Base-by-base conservation (phyloP, 2,113 vertebrate species). In the Heloderma charlesbogerti region DNA sequence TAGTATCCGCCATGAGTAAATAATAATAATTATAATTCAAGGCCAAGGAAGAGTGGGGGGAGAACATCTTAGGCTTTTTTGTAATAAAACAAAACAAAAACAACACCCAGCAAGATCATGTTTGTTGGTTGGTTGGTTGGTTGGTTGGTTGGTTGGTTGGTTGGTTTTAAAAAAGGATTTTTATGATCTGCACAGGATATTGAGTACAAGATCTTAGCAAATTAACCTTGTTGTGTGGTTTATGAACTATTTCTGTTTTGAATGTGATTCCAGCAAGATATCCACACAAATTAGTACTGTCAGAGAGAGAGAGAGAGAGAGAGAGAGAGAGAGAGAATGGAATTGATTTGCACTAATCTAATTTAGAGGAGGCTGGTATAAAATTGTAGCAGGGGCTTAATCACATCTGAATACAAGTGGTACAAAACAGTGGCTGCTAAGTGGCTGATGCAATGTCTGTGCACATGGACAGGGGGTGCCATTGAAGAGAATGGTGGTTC, bases 361-460 rank as follows among this genome's bases (percentile, higher is more conserved):
- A 96, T 94, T 92, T 92, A 84, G 86, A 93, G 37, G 40, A 93
- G 79, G 89, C 90, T 54, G 78, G 89, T 94, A 88, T 72, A 93
- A 94, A 92, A 91, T 92, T 78, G 91, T 91, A n/a, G 2, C 88
- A 89, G 81, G 72, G 88, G 72, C 89, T 94, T 96, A 96, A 95
- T 94, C 94, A 94, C 92, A 90, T 96, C 90, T 94, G 94, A 95
- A 96, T 94, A 94, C 80, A 94, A 95, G 91, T 84, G 88, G 90
- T 91, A 92, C 93, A 95, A 91, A 96, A 95, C 89, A 85, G 22
- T 78, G 78, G 86, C 85, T 2, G 12, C 31, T 96, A 95, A 97
- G 95, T 93, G 92, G 57, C 79, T 90, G 72, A 89, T 4, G n/a
- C 31, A 87, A 92, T 96, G 95, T 37, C 87, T 43, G n/a, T 72